Evolutionary conservation across 2,797 vertebrate genomes (phyloP).

Genomic region (Lycodopsis pacificus): DNA sequence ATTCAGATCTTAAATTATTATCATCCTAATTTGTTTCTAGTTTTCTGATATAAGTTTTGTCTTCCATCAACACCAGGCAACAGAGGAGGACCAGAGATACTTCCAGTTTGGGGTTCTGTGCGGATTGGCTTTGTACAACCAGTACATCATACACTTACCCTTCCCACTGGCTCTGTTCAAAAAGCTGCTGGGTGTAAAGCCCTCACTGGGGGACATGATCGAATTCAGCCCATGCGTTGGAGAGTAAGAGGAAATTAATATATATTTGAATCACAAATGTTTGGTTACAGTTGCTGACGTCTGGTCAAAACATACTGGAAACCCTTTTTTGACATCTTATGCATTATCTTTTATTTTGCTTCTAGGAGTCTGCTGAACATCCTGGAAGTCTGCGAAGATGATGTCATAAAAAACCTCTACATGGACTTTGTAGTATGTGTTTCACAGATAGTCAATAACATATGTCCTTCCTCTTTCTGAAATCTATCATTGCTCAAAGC

Average conservation of each 20-base stretch:
- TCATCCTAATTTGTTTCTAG: not conserved
- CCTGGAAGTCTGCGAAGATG: conserved; percentile 83
- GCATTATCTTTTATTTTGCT: not conserved
- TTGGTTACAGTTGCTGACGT: not conserved
- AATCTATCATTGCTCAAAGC: not conserved
- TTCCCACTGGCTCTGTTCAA: conserved; percentile 94
- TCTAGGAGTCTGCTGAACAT: conserved; percentile 88
- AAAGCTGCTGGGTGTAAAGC: conserved; percentile 88
- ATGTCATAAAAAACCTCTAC: conserved; percentile 80
- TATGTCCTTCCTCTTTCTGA: not conserved
- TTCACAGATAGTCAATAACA: not conserved
- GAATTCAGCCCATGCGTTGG: conserved; percentile 87
- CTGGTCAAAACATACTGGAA: not conserved
- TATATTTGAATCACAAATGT: not conserved
- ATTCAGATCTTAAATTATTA: not conserved
- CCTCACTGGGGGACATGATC: conserved; percentile 88
- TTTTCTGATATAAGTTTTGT: not conserved
- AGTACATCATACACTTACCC: conserved; percentile 89
- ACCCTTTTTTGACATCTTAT: not conserved
- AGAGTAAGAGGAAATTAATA: conserved; percentile 64
- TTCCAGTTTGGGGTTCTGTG: conserved; percentile 92
- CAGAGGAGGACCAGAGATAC: conserved; percentile 83
- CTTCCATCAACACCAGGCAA: conserved; percentile 79
- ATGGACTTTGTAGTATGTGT: conserved; percentile 87
- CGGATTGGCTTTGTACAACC: conserved; percentile 92